Conservation (phyloP, 2,888 invertebrate genomes). For the Parnassius smintheus region DNA sequence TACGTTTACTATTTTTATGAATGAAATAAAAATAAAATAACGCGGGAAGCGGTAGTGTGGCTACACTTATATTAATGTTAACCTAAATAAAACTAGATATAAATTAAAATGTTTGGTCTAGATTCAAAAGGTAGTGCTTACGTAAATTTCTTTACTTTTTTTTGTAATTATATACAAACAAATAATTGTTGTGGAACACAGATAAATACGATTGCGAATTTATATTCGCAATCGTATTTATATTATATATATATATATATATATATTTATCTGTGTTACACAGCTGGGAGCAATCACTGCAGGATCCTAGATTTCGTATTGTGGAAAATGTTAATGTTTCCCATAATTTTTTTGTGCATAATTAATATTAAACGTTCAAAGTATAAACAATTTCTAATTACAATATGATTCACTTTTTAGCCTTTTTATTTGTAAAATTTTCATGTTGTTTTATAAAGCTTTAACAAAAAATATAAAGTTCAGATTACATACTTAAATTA, state of each 20-base stretch:
- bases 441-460: too few species aligned
- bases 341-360: background rate
- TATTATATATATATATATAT: too few species aligned
- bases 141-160: too few species aligned
- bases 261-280: background rate
- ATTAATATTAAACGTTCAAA: background rate
- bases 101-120: conserved; percentile 14
- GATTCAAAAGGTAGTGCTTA: conserved; percentile 18
- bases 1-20: conserved; percentile 8
- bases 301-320: background rate
- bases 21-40: background rate
- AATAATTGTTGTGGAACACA: too few species aligned
- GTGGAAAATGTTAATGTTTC: conserved; percentile 6
- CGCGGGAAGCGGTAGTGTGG: background rate
- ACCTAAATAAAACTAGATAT: conserved; percentile 10
- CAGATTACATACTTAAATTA: too few species aligned
- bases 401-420: background rate
- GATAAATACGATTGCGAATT: too few species aligned
- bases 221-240: conserved; percentile 8
- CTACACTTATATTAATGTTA: conserved; percentile 12
- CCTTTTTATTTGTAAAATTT: too few species aligned
- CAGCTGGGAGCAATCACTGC: conserved; percentile 8
- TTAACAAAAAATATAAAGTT: too few species aligned
- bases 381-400: background rate
- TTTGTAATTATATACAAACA: conserved; percentile 24